phyloP scores from a whole-genome alignment of 2,113 vertebrate species.

The Ammodramus savannarum region DNA sequence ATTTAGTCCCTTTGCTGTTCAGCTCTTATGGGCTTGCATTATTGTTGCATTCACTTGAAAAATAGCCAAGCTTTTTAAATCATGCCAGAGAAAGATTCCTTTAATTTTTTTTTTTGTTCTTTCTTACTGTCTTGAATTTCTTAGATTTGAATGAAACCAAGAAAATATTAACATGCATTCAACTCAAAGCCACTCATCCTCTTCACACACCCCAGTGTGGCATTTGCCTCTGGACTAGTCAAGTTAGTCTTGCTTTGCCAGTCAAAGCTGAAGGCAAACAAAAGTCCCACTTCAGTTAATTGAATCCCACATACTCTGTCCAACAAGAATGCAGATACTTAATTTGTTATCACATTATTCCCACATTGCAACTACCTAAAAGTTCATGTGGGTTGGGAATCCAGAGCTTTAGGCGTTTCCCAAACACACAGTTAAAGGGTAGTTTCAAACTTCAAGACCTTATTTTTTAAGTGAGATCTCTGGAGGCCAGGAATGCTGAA shows the following conservation, averaged over 20 bases:
- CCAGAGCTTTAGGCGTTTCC: not conserved
- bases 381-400: not conserved
- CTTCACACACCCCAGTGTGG: not conserved
- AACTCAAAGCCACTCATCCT: not conserved
- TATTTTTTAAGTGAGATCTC: not conserved
- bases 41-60: not conserved
- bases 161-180: not conserved
- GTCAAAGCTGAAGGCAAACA: not conserved
- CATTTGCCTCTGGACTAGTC: not conserved
- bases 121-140: not conserved
- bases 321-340: not conserved
- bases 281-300: not conserved
- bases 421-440: not conserved
- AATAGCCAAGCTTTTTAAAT: not conserved
- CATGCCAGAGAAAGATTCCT: not conserved
- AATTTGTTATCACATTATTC: not conserved
- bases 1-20: not conserved
- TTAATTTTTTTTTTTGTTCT: not conserved
- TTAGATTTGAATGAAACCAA: not conserved
- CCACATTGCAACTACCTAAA: not conserved
- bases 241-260: not conserved
- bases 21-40: not conserved
- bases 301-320: not conserved
- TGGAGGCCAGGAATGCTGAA: not conserved
- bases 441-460: not conserved